Evolutionary conservation across 2,888 invertebrate species (phyloP).

Genomic region (Sesia bembeciformis): DNA sequence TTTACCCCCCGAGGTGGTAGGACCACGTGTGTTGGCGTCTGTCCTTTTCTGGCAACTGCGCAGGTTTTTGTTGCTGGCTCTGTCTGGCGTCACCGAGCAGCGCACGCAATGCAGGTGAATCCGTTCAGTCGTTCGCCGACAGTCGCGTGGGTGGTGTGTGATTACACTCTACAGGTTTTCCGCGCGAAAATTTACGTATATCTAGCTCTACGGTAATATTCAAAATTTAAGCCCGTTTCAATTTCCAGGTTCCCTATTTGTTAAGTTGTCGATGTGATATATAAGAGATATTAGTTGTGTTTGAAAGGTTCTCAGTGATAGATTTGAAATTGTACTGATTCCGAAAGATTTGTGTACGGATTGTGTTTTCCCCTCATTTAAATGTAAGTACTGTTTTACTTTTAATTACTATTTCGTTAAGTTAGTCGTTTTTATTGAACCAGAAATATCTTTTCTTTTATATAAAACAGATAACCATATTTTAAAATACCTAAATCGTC

Average conservation of each 20-base stretch:
- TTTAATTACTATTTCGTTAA: no score
- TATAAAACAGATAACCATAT: no score
- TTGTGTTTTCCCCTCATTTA: neutral
- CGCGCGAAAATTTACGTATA: slow-evolving; percentile 68
- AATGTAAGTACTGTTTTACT: neutral
- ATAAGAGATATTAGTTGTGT: neutral
- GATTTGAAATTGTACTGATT: neutral
- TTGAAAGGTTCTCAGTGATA: neutral
- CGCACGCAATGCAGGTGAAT: slow-evolving; percentile 73
- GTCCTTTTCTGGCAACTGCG: slow-evolving; percentile 25
- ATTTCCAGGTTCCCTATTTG: neutral
- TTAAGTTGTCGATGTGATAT: slow-evolving; percentile 8
- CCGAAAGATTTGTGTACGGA: neutral
- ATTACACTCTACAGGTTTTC: slow-evolving; percentile 33
- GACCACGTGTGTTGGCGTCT: slow-evolving; percentile 54
- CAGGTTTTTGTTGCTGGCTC: slow-evolving; percentile 21
- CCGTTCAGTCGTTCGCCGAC: slow-evolving; percentile 47
- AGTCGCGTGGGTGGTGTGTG: slow-evolving; percentile 45
- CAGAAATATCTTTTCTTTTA: no score
- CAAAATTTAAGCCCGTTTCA: neutral
- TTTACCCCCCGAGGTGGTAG: slow-evolving; percentile 41
- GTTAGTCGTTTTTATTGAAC: no score
- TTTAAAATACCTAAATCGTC: no score
- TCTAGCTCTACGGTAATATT: neutral
- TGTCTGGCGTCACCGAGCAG: slow-evolving; percentile 42